A percentile compares a stretch with the other conserved stretches of the same genome.
Conservation (phyloP, 2,888 invertebrate species). For the Dyspetes luteomarginatus region DNA sequence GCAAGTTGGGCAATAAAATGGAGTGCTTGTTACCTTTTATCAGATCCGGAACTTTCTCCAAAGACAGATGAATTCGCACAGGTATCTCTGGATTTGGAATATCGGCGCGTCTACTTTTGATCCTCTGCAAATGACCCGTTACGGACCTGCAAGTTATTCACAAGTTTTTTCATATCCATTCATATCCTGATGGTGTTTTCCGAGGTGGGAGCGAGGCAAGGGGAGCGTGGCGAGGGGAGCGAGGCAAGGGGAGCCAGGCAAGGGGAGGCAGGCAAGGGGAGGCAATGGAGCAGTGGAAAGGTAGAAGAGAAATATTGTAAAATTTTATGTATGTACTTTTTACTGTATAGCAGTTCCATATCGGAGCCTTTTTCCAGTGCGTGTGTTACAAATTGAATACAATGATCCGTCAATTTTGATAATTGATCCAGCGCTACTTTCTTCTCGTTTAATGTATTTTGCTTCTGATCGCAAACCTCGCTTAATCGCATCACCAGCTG, state of each 20-base stretch:
- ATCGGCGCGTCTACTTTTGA: constrained; percentile 93
- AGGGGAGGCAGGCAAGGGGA: too few relatives aligned
- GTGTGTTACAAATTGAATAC: constrained; percentile 92
- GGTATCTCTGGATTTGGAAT: constrained; percentile 96
- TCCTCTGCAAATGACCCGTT: constrained; percentile 90
- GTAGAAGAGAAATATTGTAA: too few relatives aligned
- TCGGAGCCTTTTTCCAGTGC: constrained; percentile 92
- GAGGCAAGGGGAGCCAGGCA: too few relatives aligned
- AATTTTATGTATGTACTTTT: constrained; percentile 91
- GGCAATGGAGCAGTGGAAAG: too few relatives aligned
- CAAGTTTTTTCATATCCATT: too few relatives aligned
- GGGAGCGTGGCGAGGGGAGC: too few relatives aligned
- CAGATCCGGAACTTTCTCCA: constrained; percentile 92
- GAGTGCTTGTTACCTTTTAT: constrained; percentile 86
- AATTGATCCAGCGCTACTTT: constrained; percentile 92
- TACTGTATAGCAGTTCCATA: constrained; percentile 92
- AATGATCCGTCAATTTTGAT: constrained; percentile 94
- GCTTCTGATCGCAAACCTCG: constrained; percentile 91
- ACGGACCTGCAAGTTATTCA: constrained; percentile 77
- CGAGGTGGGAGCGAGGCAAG: too few relatives aligned
- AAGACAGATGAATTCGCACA: constrained; percentile 91
- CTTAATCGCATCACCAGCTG: constrained; percentile 92
- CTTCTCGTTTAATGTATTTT: constrained; percentile 93
- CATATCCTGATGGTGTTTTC: too few relatives aligned
- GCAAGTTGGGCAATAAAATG: too few relatives aligned